These are phyloP conservation scores for Volucella inflata DNA, from an alignment of 2,888 invertebrate genomes.

Conservation along the genomic window DNA sequence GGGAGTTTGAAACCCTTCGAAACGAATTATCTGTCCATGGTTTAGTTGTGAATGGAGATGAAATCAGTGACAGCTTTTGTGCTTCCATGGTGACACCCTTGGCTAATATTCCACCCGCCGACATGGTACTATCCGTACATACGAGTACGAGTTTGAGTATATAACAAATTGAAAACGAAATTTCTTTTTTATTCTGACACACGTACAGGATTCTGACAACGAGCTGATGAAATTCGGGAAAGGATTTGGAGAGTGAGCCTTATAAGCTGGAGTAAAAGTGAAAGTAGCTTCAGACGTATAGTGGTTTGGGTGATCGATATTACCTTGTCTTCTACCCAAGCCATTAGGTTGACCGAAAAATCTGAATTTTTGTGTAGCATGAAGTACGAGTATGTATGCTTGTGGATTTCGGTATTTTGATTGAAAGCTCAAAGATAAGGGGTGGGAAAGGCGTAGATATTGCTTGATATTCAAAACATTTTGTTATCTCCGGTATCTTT, in stretches of 20 bases:
- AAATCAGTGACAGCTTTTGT: conserved; percentile 67
- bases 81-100: conserved; percentile 72
- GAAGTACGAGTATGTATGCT: conserved; percentile 21
- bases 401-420: too few relatives aligned
- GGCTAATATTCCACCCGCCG: conserved; percentile 55
- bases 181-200: conserved; percentile 42
- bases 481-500: too few relatives aligned
- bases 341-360: conserved; percentile 47
- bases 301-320: conserved; percentile 45
- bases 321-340: conserved; percentile 28
- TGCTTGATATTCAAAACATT: too few relatives aligned
- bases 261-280: background rate
- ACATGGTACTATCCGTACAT: background rate
- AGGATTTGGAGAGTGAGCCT: background rate
- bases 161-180: conserved; percentile 52
- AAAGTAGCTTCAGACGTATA: conserved; percentile 22
- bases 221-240: conserved; percentile 31
- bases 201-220: conserved; percentile 47
- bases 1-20: conserved; percentile 36
- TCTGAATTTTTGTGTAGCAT: conserved; percentile 11
- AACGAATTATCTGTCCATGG: conserved; percentile 53
- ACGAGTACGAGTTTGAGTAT: conserved; percentile 15
- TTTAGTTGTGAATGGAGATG: conserved; percentile 50
- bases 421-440: too few relatives aligned
- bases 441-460: too few relatives aligned